Evolutionary conservation across 2,888 invertebrate genomes (phyloP).

Genomic region (Clitarchus hookeri): DNA sequence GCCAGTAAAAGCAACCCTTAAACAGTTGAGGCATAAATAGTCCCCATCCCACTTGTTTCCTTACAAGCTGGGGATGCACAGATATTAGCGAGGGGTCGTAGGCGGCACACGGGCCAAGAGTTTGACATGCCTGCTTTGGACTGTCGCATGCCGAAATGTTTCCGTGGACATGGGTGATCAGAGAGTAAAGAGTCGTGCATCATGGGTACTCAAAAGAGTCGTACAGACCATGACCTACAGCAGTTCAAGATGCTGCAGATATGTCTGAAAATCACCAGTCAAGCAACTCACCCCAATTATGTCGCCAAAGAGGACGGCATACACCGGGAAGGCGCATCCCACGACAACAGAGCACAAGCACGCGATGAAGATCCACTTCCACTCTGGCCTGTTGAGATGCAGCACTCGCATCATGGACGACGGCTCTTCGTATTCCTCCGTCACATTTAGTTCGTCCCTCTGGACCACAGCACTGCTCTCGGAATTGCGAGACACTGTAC

Average conservation of each 20-base stretch:
- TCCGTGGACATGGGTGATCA: neutral
- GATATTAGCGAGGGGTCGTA: too few species aligned
- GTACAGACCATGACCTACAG: too few species aligned
- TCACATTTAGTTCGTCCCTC: neutral
- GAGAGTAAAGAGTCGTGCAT: neutral
- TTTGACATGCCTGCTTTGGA: neutral
- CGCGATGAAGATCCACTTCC: slow-evolving; percentile 66
- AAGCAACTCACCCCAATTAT: slow-evolving; percentile 64
- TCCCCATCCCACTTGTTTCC: too few species aligned
- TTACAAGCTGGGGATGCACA: too few species aligned
- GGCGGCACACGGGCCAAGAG: neutral
- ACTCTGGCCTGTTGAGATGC: slow-evolving; percentile 67
- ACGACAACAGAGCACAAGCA: slow-evolving; percentile 65
- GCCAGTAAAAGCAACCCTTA: too few species aligned
- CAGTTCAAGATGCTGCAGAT: too few species aligned
- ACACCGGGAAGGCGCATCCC: slow-evolving; percentile 74
- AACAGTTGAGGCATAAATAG: too few species aligned
- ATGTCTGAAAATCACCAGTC: too few species aligned
- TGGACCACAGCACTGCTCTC: neutral
- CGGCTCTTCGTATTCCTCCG: neutral
- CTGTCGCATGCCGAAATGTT: neutral
- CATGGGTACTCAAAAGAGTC: neutral
- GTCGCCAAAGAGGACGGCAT: slow-evolving; percentile 74
- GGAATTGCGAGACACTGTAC: neutral
- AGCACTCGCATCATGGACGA: slow-evolving; percentile 28